Evolutionary conservation across 2,888 invertebrate species (phyloP).

Genomic region (Neria commutata): DNA sequence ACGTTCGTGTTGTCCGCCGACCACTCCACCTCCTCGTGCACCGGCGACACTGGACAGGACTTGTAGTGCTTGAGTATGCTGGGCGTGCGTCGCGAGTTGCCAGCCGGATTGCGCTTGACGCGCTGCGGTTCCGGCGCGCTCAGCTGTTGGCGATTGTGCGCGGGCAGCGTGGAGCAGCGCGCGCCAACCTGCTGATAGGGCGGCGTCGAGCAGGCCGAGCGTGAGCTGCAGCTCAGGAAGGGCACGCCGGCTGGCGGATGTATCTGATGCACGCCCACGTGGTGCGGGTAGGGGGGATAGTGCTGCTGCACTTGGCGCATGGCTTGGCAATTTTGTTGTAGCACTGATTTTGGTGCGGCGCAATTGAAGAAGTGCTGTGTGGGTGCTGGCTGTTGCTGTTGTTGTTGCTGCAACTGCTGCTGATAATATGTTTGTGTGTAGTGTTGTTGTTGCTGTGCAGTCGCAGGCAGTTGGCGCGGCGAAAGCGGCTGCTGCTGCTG

Average conservation of each 20-base stretch:
- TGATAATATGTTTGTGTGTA: conserved; percentile 14
- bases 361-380: conserved; percentile 59
- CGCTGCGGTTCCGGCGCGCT: conserved; percentile 27
- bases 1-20: conserved; percentile 53
- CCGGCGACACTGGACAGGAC: conserved; percentile 82
- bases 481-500: conserved; percentile 17
- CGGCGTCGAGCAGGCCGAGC: conserved; percentile 34
- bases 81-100: conserved; percentile 57
- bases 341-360: conserved; percentile 60
- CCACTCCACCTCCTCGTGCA: conserved; percentile 79
- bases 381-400: neutral
- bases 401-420: conserved; percentile 2
- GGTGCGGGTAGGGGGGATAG: conserved; percentile 62
- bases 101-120: conserved; percentile 49
- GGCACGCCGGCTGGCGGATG: conserved; percentile 55
- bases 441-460: conserved; percentile 35
- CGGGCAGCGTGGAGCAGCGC: conserved; percentile 23
- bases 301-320: conserved; percentile 62
- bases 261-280: conserved; percentile 59
- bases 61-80: conserved; percentile 73
- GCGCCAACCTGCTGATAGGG: conserved; percentile 13
- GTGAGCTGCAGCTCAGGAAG: conserved; percentile 32
- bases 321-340: conserved; percentile 61
- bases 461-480: conserved; percentile 24
- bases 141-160: too few species aligned